Evolutionary conservation across 2,888 invertebrate genomes (phyloP), one percentile per base, ranked within the genome.

Genomic region (Drosophila mettleri): DNA sequence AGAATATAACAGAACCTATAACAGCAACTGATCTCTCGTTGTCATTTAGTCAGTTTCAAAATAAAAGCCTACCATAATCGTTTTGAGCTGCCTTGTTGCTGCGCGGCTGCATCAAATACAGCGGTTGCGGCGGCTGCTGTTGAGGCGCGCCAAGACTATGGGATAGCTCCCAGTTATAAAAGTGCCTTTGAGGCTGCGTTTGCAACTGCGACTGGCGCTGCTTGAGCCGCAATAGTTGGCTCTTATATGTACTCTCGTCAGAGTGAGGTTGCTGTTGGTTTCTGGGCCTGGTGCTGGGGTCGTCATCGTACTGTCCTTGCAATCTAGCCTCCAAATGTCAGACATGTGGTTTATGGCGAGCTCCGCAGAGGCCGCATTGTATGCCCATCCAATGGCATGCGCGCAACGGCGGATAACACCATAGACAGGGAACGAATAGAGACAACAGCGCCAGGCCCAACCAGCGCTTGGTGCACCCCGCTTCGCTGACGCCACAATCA

Each of bases 381-480:
- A 96, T 94, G 54, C 97, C 97, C 87, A 96, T 95, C 93, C 95
- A 94, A 93, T 98, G 98, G 89, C 96, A 95, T 84, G 96, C 95
- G 86, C 95, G 95, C 74, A 98, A 94, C 66, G 98, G 97, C 86
- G 96, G 95, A 93, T 98, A 98, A 93, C 97, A 96, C 94, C 98
- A 98, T 87, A 99, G 94, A 93, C 98, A 98, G 79, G 98, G 98
- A 89, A 98, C 96, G 83, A 98, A 93, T 75, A 98, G 93, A 66
- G 97, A 97, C 58, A 98, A 94, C 69, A 98, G 93, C 29, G 97
- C 95, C 80, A 98, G 93, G 62, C 97, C 96, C 76, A 96, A 92
- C 98, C 98, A 98, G 49, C 97, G 94, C 85, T 96, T 96, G 60
- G 95, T 94, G 92, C 96, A 97, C 66, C 95, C 94, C 69, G 95